Evolutionary conservation across 2,888 invertebrate genomes (phyloP).

Genomic region (Chrysina gloriosa): DNA sequence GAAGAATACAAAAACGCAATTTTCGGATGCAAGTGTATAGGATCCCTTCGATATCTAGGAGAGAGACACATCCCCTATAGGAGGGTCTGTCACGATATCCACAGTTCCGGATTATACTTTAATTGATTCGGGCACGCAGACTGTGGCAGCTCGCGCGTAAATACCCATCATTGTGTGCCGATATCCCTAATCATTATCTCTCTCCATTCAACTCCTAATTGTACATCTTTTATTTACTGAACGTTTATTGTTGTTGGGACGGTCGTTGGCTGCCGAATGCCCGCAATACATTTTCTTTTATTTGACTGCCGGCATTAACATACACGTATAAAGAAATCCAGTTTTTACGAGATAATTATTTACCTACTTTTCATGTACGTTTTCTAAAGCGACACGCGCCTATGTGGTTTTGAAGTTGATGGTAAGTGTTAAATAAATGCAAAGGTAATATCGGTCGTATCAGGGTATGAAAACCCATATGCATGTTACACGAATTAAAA

Average conservation of each 20-base stretch:
- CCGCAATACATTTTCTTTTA: constrained; percentile 41
- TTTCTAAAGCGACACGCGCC: not conserved
- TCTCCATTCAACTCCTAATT: constrained; percentile 62
- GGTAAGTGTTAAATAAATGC: not conserved
- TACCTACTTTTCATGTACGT: constrained; percentile 6
- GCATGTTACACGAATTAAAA: too few species aligned
- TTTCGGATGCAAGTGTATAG: constrained; percentile 25
- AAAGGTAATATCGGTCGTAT: too few species aligned
- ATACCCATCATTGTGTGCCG: constrained; percentile 62
- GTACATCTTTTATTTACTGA: constrained; percentile 60
- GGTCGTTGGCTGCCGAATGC: constrained; percentile 39
- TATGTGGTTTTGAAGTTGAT: not conserved
- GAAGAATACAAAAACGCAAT: constrained; percentile 25
- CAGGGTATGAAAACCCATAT: too few species aligned
- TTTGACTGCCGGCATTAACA: constrained; percentile 28
- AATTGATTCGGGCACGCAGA: constrained; percentile 70
- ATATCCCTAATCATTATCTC: constrained; percentile 66
- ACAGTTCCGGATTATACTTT: constrained; percentile 72
- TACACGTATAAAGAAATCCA: constrained; percentile 28
- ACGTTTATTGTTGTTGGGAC: constrained; percentile 41
- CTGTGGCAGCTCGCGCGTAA: constrained; percentile 64
- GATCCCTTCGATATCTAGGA: constrained; percentile 26
- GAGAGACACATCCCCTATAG: constrained; percentile 26
- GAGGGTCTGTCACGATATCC: constrained; percentile 53
- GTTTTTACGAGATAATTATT: constrained; percentile 26